Conservation (phyloP, 1,140 invertebrate species). For the Cotesia typhae region DNA sequence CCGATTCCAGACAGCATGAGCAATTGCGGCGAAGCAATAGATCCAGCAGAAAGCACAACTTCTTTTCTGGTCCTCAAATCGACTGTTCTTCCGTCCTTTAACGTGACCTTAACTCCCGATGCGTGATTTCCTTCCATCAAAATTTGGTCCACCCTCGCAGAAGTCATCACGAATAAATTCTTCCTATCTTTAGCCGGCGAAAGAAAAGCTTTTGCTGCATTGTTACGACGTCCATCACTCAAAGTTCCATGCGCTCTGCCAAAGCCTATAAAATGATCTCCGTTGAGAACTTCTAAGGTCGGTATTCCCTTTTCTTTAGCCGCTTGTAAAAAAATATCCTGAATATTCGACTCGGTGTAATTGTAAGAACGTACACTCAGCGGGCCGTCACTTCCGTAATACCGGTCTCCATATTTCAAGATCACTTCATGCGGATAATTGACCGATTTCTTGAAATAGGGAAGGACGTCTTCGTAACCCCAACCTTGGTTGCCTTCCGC, state of each 20-base stretch:
- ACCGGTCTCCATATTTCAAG: conserved; percentile 45
- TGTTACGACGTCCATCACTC: conserved; percentile 70
- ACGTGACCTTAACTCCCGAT: background rate
- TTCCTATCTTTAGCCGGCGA: conserved; percentile 66
- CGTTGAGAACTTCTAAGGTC: conserved; percentile 54
- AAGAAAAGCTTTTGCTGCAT: conserved; percentile 72
- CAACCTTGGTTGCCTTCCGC: conserved; percentile 67
- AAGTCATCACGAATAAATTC: conserved; percentile 77
- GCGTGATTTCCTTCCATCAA: conserved; percentile 61
- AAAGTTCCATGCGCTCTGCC: conserved; percentile 62
- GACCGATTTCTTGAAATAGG: conserved; percentile 67
- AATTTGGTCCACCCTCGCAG: conserved; percentile 65
- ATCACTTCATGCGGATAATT: conserved; percentile 50
- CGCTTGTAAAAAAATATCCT: conserved; percentile 59
- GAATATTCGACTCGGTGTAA: conserved; percentile 52
- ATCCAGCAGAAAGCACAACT: conserved; percentile 82
- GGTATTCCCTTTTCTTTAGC: conserved; percentile 59
- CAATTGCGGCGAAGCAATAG: conserved; percentile 83
- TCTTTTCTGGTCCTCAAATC: conserved; percentile 70
- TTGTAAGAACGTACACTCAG: conserved; percentile 64
- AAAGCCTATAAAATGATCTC: conserved; percentile 65
- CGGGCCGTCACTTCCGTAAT: conserved; percentile 52
- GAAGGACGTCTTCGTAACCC: conserved; percentile 69
- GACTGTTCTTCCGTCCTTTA: background rate
- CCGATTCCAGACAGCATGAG: conserved; percentile 91